phyloP scores from a whole-genome alignment of 2,888 invertebrate species.

The Campopleginae sp. region DNA sequence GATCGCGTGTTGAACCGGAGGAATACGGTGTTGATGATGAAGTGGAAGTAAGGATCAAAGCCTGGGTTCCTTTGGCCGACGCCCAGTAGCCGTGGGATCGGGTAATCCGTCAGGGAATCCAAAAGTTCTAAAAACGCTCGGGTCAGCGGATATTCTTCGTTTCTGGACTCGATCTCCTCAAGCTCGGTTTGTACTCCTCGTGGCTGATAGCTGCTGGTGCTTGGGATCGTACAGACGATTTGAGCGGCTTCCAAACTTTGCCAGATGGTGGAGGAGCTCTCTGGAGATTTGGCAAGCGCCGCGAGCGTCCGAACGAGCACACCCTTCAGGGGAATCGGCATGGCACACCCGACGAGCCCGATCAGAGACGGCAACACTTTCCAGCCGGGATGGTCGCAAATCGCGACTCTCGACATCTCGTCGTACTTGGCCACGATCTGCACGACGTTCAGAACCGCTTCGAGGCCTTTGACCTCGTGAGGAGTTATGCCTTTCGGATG shows the following conservation, averaged over 20 bases:
- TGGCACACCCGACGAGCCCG: constrained; percentile 93
- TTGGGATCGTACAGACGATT: constrained; percentile 89
- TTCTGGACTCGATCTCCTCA: constrained; percentile 95
- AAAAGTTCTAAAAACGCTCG: constrained; percentile 92
- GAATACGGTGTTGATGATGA: constrained; percentile 91
- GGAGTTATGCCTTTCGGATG: constrained; percentile 89
- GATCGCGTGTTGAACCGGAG: constrained; percentile 91
- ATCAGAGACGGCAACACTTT: constrained; percentile 92
- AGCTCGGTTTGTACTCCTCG: constrained; percentile 92
- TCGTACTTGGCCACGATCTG: constrained; percentile 92
- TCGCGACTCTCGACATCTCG: constrained; percentile 91
- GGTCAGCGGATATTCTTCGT: constrained; percentile 95
- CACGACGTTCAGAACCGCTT: constrained; percentile 92
- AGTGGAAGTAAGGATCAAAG: constrained; percentile 95
- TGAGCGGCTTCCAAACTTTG: constrained; percentile 93
- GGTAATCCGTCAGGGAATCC: constrained; percentile 89
- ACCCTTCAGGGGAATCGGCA: constrained; percentile 94
- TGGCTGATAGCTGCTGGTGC: constrained; percentile 87
- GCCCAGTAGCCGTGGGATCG: constrained; percentile 91
- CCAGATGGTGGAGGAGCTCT: constrained; percentile 93
- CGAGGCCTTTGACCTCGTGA: constrained; percentile 93
- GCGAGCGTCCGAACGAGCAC: constrained; percentile 92
- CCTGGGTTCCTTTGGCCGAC: constrained; percentile 93
- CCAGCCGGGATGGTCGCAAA: constrained; percentile 96
- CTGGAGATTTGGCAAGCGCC: constrained; percentile 91